These are phyloP conservation scores for Branchinecta lynchi DNA, from an alignment of 1,140 invertebrate genomes.

Conservation along the genomic window DNA sequence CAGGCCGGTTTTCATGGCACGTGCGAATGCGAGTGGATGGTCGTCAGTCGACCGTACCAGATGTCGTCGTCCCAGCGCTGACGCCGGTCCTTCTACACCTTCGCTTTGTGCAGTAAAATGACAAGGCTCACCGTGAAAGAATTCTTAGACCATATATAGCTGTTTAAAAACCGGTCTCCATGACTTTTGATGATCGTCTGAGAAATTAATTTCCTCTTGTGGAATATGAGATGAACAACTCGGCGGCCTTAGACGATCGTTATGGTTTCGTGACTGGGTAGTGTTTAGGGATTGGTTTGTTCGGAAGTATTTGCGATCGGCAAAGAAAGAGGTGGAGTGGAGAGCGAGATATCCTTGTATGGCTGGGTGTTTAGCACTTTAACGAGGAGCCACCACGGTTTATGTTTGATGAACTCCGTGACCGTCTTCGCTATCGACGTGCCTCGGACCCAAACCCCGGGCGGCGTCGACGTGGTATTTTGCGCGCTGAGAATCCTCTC, in stretches of 20 bases:
- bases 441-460: no score
- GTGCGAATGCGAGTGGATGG: background rate
- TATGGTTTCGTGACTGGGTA: conserved; percentile 2
- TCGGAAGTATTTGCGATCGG: no score
- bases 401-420: no score
- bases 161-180: background rate
- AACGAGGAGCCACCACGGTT: no score
- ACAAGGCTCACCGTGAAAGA: background rate
- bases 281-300: no score
- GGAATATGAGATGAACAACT: background rate
- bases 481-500: no score
- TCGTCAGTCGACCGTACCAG: background rate
- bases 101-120: background rate
- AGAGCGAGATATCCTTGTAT: no score
- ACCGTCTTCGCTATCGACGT: no score
- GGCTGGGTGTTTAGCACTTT: no score
- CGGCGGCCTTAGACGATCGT: background rate
- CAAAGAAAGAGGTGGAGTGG: no score
- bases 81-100: background rate
- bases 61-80: background rate
- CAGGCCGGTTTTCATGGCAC: conserved; percentile 4
- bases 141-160: background rate
- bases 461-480: no score
- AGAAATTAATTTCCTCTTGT: conserved; percentile 9
- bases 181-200: background rate